Evolutionary conservation across 1,140 invertebrate species (phyloP), one percentile per base, ranked within the genome.

Genomic region (Nasonia giraulti): DNA sequence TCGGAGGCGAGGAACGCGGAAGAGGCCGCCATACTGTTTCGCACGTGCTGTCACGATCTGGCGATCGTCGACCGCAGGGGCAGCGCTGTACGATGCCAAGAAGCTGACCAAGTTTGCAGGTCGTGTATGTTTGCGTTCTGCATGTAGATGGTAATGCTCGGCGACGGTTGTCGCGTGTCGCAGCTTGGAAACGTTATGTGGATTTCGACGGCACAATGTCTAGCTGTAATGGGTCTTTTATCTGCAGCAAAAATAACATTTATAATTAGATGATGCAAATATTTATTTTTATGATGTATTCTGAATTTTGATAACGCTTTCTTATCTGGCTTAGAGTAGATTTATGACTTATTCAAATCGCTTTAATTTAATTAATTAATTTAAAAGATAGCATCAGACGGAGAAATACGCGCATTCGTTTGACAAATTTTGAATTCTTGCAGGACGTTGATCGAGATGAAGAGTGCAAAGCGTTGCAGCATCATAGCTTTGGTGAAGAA

Each of bases 401-500:
- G 0, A 44, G 40, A 44, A 44, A 27, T 37, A 66, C 14, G 27
- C 33, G 62, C 3, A 66, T n/a, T 66, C 8, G 66, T 23, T 68
- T 27, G 8, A 80, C 8, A 75, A 75, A 37, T 92, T 91, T 87
- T 93, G 93, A 6, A 62, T 66, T 27, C 33, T 23, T 76, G 23
- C 20, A 84, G 82, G 27, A 33, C 17, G 4, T 14, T 84, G 3
- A 73, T n/a, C 1, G n/a, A 66, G 4, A 37, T 12, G 7, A 80
- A 14, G 2, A 78, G 5, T 27, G 17, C 76, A 40, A 95, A 17
- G 17, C 6, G 6, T 90, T 93, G 94, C 86, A 93, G 94, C 89
- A 94, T 95, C 88, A 93, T 96, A 90, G 95, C 95, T 78, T 93
- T 96, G 80, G 95, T 95, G 44, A 95, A 95, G 89, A 95, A 95